These are phyloP conservation scores for Metacarcinus magister DNA, from an alignment of 2,888 invertebrate genomes.

Conservation along the genomic window DNA sequence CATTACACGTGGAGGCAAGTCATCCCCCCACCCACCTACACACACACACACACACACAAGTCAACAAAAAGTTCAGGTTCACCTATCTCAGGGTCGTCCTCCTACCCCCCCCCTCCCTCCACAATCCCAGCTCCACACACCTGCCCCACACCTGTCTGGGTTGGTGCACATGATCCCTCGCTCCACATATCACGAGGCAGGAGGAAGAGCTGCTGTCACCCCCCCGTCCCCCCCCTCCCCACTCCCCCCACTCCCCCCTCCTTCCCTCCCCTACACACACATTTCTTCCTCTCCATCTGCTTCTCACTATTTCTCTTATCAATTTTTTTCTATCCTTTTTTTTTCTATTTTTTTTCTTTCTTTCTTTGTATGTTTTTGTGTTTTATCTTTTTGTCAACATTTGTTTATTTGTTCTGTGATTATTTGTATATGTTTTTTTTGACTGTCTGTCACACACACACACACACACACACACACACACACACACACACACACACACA, in stretches of 20 bases:
- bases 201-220: background rate
- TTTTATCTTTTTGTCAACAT: too few species aligned
- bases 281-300: background rate
- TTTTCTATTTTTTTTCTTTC: background rate
- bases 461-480: too few species aligned
- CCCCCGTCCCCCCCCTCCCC: background rate
- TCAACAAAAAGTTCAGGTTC: background rate
- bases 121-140: background rate
- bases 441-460: too few species aligned
- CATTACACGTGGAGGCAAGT: too few species aligned
- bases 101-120: background rate
- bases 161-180: background rate
- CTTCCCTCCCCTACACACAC: background rate
- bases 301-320: background rate
- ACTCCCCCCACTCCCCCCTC: background rate
- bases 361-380: too few species aligned
- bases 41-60: background rate
- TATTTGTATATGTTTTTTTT: too few species aligned
- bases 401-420: too few species aligned
- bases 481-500: too few species aligned
- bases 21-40: background rate
- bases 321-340: background rate
- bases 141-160: background rate
- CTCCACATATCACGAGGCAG: background rate
- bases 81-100: background rate